Evolutionary conservation across 2,113 vertebrate species (phyloP), one percentile per base, ranked within the genome.

Genomic region (Marmota flaviventris): DNA sequence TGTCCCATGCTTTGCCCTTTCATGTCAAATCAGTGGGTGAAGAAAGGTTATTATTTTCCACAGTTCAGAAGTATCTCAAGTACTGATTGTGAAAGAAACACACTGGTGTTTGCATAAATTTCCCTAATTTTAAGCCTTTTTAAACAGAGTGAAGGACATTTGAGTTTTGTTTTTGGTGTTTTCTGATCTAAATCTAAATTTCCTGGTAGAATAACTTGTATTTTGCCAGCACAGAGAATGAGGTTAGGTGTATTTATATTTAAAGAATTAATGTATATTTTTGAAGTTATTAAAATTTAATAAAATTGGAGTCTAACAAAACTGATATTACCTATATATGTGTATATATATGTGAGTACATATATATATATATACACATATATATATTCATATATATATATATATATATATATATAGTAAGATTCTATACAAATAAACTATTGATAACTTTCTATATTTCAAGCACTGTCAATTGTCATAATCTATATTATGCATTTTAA

Each of bases 301-400:
- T 75, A 45, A 69, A 89, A 86, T 34, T 94, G 5, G 20, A 82
- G 8, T 86, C 1, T 87, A 96, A 72, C 12, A 84, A 92, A 96
- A 37, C 17, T 65, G 82, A 85, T 76, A 39, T 65, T 77, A 72
- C 17, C 34, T 63, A n/a, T 72, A 56, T 17, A 5, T 32, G 51
- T 58, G 20, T 22, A 20, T 56, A 20, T 56, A 56, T 56, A 56
- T 56, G 6, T 56, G 17, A 17, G 53, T 14, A 14, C 2, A 14
- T 53, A 53, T 16, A 25, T 70, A 8, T 5, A 51, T 51, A 83
- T 27, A n/a, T n/a, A n/a, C n/a, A n/a, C 65, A 39, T 25, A 16
- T 2, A 22, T 22, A 56, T 56, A 56, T 56, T 5, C 3, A 56
- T 20, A 56, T 56, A 56, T 4, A 56, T 42, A 56, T 56, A 20